These are phyloP conservation scores for Chelonia mydas DNA, from an alignment of 2,797 vertebrate genomes.

Conservation along the genomic window DNA sequence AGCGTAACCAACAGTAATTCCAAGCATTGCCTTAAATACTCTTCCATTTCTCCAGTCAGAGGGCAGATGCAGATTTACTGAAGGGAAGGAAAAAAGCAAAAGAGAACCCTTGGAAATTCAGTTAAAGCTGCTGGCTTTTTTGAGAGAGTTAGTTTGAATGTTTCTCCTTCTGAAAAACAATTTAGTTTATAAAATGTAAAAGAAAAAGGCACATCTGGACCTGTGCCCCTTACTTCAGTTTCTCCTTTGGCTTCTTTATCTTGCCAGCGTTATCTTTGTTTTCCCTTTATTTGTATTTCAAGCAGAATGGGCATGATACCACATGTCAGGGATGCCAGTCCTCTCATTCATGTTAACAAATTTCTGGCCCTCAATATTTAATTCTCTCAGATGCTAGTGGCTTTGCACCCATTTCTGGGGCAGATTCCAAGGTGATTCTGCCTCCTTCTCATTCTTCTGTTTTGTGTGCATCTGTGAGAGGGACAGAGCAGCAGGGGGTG, in stretches of 20 bases:
- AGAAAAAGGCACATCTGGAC: background rate
- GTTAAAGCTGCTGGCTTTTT: constrained; percentile 43
- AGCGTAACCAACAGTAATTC: background rate
- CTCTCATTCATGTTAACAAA: constrained; percentile 28
- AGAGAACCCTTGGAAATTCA: constrained; percentile 45
- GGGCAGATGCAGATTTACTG: background rate
- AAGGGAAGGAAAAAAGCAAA: background rate
- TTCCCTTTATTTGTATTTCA: background rate
- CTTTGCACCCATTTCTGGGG: constrained; percentile 9
- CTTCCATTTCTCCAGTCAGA: background rate
- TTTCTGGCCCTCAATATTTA: constrained; percentile 42
- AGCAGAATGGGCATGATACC: constrained; percentile 16
- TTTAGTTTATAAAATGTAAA: constrained; percentile 20
- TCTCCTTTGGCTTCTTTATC: background rate
- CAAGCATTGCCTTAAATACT: accelerated
- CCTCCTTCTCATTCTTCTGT: background rate
- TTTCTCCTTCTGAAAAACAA: constrained; percentile 43
- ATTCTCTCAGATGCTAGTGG: background rate
- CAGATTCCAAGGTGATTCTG: background rate
- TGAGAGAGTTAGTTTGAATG: background rate
- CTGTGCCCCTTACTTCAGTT: background rate
- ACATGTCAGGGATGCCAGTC: background rate
- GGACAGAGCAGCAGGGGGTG: no score
- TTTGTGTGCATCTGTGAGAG: no score
- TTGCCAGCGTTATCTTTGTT: accelerated